Percentiles rank a stretch among this genome's conserved stretches.
These are phyloP conservation scores for Leucania comma DNA, from an alignment of 2,888 invertebrate genomes.

Conservation along the genomic window DNA sequence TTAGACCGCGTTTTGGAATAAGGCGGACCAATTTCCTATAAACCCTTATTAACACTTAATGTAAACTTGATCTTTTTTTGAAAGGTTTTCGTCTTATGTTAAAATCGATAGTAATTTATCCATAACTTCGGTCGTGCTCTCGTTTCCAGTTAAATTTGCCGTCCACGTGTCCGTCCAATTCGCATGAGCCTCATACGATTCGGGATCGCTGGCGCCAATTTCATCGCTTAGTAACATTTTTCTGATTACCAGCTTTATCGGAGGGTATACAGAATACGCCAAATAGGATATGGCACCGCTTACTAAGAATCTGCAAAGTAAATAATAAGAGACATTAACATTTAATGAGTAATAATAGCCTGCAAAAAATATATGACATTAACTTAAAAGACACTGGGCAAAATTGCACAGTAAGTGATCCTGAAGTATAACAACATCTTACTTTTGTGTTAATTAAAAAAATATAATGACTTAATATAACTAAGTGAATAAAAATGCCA, in stretches of 20 bases:
- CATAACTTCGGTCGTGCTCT: neutral
- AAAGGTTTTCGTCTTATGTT: neutral
- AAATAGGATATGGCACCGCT: constrained; percentile 69
- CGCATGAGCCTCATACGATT: constrained; percentile 29
- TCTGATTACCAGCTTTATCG: constrained; percentile 29
- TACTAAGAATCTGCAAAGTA: constrained; percentile 71
- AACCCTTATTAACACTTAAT: neutral
- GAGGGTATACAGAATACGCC: constrained; percentile 66
- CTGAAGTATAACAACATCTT: neutral
- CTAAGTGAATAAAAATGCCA: neutral
- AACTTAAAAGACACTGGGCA: neutral
- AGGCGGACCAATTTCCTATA: neutral
- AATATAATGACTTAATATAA: neutral
- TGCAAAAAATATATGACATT: neutral
- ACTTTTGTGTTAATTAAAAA: neutral
- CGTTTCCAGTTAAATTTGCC: constrained; percentile 20
- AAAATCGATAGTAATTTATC: constrained; percentile 14
- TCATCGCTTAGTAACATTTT: constrained; percentile 23
- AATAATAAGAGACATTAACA: neutral
- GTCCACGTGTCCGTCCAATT: constrained; percentile 35
- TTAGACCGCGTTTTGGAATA: too few species aligned
- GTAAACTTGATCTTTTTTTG: neutral
- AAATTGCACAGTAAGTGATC: neutral
- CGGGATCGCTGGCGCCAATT: neutral
- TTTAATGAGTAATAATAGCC: neutral